Conservation (phyloP, 2,797 vertebrate species). For the Poeciliopsis infans region DNA sequence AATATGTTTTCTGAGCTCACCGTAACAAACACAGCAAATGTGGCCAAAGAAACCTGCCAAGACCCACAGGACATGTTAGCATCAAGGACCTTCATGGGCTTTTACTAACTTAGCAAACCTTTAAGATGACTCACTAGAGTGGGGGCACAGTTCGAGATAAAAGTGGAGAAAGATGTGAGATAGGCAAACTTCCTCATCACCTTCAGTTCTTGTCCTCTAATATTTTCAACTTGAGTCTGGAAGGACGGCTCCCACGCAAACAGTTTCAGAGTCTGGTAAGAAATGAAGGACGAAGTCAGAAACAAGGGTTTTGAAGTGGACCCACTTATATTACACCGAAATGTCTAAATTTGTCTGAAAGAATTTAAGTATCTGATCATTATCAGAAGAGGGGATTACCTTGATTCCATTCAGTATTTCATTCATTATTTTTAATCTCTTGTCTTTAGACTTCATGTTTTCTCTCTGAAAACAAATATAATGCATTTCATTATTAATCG, state of each 20-base stretch:
- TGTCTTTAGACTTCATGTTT: conserved; percentile 95
- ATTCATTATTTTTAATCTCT: conserved; percentile 92
- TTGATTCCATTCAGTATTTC: conserved; percentile 95
- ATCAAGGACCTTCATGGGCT: background rate
- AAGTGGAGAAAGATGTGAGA: conserved; percentile 81
- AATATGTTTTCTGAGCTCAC: conserved; percentile 85
- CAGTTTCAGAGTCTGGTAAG: conserved; percentile 56
- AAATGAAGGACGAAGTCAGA: background rate
- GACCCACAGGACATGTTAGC: background rate
- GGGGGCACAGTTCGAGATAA: conserved; percentile 85
- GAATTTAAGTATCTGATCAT: background rate
- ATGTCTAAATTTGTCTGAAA: conserved; percentile 4
- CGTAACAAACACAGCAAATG: conserved; percentile 88
- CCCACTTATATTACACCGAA: background rate
- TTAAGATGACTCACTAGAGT: conserved; percentile 83
- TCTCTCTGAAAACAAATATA: conserved; percentile 78
- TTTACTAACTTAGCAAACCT: background rate
- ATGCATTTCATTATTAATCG: background rate
- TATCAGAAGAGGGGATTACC: conserved; percentile 73
- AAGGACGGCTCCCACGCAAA: conserved; percentile 97
- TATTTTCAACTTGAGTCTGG: conserved; percentile 79
- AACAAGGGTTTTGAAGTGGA: background rate
- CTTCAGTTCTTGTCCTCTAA: conserved; percentile 87
- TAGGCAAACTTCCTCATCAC: conserved; percentile 85
- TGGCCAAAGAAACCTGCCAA: conserved; percentile 88